phyloP scores from a whole-genome alignment of 2,888 invertebrate species.

The Scotopteryx bipunctaria region DNA sequence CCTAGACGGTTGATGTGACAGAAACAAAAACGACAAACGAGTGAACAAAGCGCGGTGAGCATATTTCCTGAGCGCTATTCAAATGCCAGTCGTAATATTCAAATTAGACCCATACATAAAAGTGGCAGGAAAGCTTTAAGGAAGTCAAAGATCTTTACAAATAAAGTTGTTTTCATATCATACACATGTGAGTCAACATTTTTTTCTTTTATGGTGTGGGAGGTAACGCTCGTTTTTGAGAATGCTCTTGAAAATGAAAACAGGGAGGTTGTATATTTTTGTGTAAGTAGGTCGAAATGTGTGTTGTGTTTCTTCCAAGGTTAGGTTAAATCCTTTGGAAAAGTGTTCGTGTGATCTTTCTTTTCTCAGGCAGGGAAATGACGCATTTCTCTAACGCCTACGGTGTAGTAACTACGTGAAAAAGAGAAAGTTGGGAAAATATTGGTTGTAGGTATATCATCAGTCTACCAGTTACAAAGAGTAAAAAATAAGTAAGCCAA shows the following conservation, averaged over 20 bases:
- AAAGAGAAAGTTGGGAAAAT: no score
- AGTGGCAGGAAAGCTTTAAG: no score
- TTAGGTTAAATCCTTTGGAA: not conserved
- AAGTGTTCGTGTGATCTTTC: not conserved
- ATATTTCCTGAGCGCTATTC: slow-evolving; percentile 25
- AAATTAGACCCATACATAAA: slow-evolving; percentile 24
- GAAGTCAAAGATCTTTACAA: slow-evolving; percentile 22
- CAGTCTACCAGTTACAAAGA: no score
- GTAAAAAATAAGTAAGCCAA: no score
- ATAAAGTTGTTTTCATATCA: not conserved
- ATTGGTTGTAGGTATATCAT: no score
- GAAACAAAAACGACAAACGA: slow-evolving; percentile 24
- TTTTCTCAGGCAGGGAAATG: no score
- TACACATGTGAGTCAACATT: slow-evolving; percentile 1
- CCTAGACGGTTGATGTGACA: slow-evolving; percentile 1
- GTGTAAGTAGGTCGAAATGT: not conserved
- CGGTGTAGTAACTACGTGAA: no score
- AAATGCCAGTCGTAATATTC: slow-evolving; percentile 27
- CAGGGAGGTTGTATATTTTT: no score
- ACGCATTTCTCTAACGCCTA: no score
- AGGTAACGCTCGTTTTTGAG: not conserved
- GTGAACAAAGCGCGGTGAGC: slow-evolving; percentile 22
- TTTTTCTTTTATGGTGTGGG: not conserved
- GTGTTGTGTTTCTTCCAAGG: not conserved
- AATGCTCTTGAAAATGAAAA: not conserved